Evolutionary conservation across 2,113 vertebrate species (phyloP), one percentile per base, ranked within the genome.

Genomic region (Menidia beryllina): DNA sequence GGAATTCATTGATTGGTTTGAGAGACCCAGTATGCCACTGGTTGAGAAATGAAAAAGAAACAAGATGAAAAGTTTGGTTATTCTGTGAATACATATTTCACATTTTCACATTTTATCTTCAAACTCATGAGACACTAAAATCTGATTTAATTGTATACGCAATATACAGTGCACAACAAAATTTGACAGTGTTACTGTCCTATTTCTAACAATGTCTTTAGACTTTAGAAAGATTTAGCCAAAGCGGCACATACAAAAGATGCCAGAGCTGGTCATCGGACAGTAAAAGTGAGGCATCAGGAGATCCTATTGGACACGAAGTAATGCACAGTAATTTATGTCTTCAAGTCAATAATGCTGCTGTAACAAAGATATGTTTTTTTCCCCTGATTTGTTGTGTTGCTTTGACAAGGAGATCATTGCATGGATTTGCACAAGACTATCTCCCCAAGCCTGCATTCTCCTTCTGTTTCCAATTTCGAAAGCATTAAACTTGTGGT

Each of bases 151-250:
- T 53, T 27, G 20, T 51, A 72, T 21, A 52, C 1, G 43, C 38
- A 73, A 68, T 69, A 82, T 47, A 63, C 30, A 8, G 30, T 8
- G 30, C 69, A 61, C 15, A 62, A 76, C 63, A 88, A 75, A 55
- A 50, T 84, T 76, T 59, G 74, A 82, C 69, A 81, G 48, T 50
- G 34, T 59, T 56, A 62, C 47, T 72, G 74, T 74, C 74, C 34
- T 59, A 64, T 64, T 82, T 66, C 34, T 26, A 71, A 68, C 53
- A 87, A 79, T 74, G 77, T 87, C 78, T 84, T 88, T 67, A 60
- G 69, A 90, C 87, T 86, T 91, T 83, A 91, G 85, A 92, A 88
- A 88, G 72, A 73, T 83, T 86, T 87, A 60, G 70, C 59, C 55
- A 52, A 69, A 53, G 75, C 72, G 64, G 52, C 72, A 91, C 90